Evolutionary conservation across 2,113 vertebrate species (phyloP).

Genomic region (Psophia crepitans): DNA sequence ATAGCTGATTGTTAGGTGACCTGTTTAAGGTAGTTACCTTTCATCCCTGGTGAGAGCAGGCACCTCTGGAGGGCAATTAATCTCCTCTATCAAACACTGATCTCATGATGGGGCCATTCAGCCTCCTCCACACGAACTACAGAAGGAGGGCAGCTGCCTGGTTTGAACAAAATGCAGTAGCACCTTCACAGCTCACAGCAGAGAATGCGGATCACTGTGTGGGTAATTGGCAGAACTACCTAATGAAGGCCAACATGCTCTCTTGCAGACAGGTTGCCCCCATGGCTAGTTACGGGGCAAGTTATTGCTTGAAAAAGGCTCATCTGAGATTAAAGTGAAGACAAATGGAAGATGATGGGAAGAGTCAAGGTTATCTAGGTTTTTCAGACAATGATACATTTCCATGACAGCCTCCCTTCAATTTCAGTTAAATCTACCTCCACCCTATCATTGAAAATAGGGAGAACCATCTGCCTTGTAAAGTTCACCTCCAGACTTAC

Average conservation of each 20-base stretch:
- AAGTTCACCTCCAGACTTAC: background rate
- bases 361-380: background rate
- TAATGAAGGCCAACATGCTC: rapidly evolving
- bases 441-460: background rate
- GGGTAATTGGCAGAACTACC: background rate
- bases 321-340: background rate
- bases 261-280: background rate
- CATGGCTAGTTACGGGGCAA: background rate
- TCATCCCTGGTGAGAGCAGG: background rate
- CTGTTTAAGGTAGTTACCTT: background rate
- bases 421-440: background rate
- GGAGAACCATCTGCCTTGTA: background rate
- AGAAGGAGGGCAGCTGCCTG: background rate
- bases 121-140: background rate
- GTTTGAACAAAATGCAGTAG: background rate
- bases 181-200: background rate
- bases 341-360: background rate
- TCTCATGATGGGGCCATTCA: background rate
- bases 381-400: background rate
- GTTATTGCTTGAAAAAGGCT: background rate
- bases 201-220: background rate
- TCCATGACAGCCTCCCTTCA: background rate
- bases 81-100: background rate
- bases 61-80: background rate
- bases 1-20: background rate